Percentiles rank a stretch among this genome's conserved stretches.
These are phyloP conservation scores for Smutsia temminckii DNA, from an alignment of 2,797 vertebrate species.

Conservation along the genomic window DNA sequence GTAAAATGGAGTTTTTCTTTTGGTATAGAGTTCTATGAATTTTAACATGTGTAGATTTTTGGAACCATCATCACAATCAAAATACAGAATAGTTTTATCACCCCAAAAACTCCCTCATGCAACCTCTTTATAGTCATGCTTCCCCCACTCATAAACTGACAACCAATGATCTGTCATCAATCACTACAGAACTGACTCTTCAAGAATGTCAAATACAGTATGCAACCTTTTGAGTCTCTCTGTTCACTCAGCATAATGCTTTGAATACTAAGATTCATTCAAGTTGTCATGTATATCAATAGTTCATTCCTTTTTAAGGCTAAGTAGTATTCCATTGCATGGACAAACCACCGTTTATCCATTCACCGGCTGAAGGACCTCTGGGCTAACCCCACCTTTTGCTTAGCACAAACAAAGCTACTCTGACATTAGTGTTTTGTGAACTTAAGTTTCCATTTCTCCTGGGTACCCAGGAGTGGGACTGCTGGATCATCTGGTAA, in stretches of 20 bases:
- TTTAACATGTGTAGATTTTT: background rate
- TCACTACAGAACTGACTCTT: background rate
- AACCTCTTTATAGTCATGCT: background rate
- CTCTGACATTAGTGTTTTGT: background rate
- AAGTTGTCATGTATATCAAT: background rate
- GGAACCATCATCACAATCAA: background rate
- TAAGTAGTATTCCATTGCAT: background rate
- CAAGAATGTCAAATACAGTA: background rate
- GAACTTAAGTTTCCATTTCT: background rate
- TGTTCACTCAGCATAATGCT: background rate
- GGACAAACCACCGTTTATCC: background rate
- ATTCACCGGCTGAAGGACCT: background rate
- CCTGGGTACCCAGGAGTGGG: background rate
- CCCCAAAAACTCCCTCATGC: background rate
- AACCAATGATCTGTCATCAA: background rate
- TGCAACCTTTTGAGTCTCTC: background rate
- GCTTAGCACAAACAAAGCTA: background rate
- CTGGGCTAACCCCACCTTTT: background rate
- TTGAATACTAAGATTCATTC: background rate
- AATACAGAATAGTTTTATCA: background rate
- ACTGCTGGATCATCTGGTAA: background rate
- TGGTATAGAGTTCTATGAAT: background rate
- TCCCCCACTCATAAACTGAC: background rate
- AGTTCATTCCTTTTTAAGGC: background rate
- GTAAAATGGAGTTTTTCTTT: background rate